Conservation (phyloP, 2,888 invertebrate species). For the Sympetrum striolatum region DNA sequence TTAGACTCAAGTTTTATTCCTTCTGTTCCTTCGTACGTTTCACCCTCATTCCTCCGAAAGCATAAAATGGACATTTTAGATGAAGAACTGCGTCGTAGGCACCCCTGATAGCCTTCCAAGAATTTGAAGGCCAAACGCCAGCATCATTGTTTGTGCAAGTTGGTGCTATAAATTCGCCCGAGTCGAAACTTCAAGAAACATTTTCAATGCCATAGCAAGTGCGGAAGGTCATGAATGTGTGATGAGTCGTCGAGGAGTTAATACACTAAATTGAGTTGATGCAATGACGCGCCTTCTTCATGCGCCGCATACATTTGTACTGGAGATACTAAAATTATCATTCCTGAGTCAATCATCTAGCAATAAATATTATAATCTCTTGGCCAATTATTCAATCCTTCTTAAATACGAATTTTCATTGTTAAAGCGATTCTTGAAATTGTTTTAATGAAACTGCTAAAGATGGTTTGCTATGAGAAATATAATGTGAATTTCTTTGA, state of each 20-base stretch:
- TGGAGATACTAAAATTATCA: too few relatives aligned
- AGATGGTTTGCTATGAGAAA: too few relatives aligned
- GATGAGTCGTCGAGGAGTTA: neutral
- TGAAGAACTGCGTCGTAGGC: neutral
- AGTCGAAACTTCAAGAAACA: neutral
- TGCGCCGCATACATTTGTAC: too few relatives aligned
- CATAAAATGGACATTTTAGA: neutral
- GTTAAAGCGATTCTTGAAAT: too few relatives aligned
- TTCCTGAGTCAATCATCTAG: too few relatives aligned
- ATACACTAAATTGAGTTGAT: neutral
- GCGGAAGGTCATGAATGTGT: neutral
- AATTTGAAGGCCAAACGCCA: neutral
- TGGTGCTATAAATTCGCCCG: neutral
- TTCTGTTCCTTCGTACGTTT: neutral
- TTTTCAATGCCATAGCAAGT: neutral
- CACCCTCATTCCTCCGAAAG: too few relatives aligned
- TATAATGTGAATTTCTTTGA: too few relatives aligned
- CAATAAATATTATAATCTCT: too few relatives aligned
- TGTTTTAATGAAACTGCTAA: too few relatives aligned
- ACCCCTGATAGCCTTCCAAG: neutral
- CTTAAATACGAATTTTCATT: too few relatives aligned
- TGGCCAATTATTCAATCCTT: too few relatives aligned
- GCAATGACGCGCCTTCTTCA: neutral
- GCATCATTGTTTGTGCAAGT: neutral
- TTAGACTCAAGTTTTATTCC: too few relatives aligned